Evolutionary conservation across 2,888 invertebrate species (phyloP).

Genomic region (Cerceris ruficornis): DNA sequence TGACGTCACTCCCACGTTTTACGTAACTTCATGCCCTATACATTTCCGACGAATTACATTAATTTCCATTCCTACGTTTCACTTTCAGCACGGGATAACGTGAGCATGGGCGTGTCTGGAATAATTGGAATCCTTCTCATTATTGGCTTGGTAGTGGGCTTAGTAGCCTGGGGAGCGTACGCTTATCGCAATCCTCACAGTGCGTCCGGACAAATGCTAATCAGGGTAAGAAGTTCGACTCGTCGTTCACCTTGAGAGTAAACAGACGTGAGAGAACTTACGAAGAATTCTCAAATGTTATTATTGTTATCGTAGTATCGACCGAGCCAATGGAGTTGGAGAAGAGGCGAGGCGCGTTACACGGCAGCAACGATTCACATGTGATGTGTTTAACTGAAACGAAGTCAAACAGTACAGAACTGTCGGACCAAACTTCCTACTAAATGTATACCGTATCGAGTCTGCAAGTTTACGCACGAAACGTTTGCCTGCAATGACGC

Average conservation of each 20-base stretch:
- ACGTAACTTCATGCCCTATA: too few relatives aligned
- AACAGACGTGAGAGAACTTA: too few relatives aligned
- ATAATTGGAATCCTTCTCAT: conserved; percentile 88
- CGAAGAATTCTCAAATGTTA: background rate
- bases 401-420: conserved; percentile 68
- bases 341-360: conserved; percentile 95
- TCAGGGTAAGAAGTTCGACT: conserved; percentile 88
- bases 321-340: conserved; percentile 96
- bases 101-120: conserved; percentile 83
- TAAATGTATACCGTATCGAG: conserved; percentile 70
- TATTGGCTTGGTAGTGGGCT: conserved; percentile 86
- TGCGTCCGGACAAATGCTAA: conserved; percentile 96
- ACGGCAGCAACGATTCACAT: conserved; percentile 97
- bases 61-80: too few relatives aligned
- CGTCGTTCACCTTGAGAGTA: too few relatives aligned
- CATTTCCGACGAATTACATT: too few relatives aligned
- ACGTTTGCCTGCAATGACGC: conserved; percentile 48
- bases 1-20: too few relatives aligned
- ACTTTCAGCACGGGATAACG: conserved; percentile 73
- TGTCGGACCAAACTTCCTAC: conserved; percentile 76
- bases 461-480: conserved; percentile 60
- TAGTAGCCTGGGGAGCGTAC: conserved; percentile 93
- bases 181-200: conserved; percentile 98
- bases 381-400: conserved; percentile 83
- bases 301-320: conserved; percentile 89